phyloP scores from a whole-genome alignment of 1,140 invertebrate species.

The Trypoxylus dichotomus region DNA sequence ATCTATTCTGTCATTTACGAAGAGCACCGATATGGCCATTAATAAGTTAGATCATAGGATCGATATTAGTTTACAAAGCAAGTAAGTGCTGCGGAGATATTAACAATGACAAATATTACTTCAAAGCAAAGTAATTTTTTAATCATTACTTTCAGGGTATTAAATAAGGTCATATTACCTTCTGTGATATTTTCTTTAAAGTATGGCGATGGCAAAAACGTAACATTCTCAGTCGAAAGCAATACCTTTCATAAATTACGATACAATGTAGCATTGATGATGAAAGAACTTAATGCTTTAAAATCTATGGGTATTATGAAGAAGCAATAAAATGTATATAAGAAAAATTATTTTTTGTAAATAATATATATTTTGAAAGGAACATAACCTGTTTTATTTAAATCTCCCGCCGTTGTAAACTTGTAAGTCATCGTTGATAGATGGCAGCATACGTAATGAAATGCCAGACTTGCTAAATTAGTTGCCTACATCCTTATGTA shows the following conservation, averaged over 20 bases:
- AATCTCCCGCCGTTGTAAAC: too few relatives aligned
- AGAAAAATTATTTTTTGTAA: not conserved
- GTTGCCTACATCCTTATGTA: too few relatives aligned
- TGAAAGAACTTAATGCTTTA: not conserved
- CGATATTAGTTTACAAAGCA: constrained; percentile 13
- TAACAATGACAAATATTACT: not conserved
- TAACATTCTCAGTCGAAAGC: not conserved
- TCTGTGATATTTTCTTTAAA: not conserved
- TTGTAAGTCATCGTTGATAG: too few relatives aligned
- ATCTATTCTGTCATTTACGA: not conserved
- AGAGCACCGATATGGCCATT: not conserved
- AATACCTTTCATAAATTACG: constrained; percentile 8
- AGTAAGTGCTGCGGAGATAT: not conserved
- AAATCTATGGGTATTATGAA: constrained; percentile 8
- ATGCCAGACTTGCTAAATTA: too few relatives aligned
- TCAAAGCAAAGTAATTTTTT: too few relatives aligned
- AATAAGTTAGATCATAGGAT: constrained; percentile 5
- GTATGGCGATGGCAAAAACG: not conserved
- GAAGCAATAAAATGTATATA: not conserved
- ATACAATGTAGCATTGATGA: constrained; percentile 4
- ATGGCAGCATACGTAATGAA: too few relatives aligned
- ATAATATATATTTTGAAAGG: not conserved
- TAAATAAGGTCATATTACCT: constrained; percentile 10
- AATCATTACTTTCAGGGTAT: not conserved
- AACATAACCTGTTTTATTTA: too few relatives aligned